Conservation (phyloP, 2,113 vertebrate genomes). For the Passer montanus region DNA sequence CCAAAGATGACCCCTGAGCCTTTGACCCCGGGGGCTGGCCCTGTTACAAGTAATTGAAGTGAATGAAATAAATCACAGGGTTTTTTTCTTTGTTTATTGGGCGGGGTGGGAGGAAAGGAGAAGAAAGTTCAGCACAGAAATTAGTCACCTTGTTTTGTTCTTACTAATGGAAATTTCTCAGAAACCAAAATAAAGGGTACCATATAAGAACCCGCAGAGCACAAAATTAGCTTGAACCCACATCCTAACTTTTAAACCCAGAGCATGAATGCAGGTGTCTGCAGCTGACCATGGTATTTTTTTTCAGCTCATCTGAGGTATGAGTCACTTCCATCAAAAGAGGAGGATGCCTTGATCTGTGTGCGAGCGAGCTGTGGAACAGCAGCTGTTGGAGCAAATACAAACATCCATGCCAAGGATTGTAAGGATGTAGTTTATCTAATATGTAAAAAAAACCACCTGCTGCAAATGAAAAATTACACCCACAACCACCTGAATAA, state of each 20-base stretch:
- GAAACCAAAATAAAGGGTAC: constrained; percentile 51
- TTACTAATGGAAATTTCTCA: constrained; percentile 52
- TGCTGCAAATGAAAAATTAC: constrained; percentile 67
- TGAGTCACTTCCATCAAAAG: constrained; percentile 60
- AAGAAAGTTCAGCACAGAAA: constrained; percentile 13
- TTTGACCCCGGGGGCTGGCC: background rate
- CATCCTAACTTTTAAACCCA: constrained; percentile 51
- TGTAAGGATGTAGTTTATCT: constrained; percentile 65
- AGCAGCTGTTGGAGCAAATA: constrained; percentile 66
- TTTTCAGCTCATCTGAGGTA: constrained; percentile 44
- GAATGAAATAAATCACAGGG: constrained; percentile 41
- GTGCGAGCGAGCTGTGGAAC: background rate
- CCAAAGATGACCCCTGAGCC: background rate
- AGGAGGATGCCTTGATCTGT: constrained; percentile 52
- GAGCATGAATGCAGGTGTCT: constrained; percentile 52
- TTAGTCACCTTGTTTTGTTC: constrained; percentile 58
- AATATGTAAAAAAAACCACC: constrained; percentile 67
- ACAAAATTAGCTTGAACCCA: constrained; percentile 43
- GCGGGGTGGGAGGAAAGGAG: background rate
- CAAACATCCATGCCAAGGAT: constrained; percentile 55
- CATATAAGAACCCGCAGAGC: background rate
- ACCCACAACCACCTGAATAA: constrained; percentile 73
- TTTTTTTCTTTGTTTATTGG: constrained; percentile 11
- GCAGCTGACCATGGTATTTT: constrained; percentile 48
- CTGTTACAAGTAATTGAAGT: background rate